Conservation (phyloP, 2,888 invertebrate species). For the Eupithecia dodoneata region DNA sequence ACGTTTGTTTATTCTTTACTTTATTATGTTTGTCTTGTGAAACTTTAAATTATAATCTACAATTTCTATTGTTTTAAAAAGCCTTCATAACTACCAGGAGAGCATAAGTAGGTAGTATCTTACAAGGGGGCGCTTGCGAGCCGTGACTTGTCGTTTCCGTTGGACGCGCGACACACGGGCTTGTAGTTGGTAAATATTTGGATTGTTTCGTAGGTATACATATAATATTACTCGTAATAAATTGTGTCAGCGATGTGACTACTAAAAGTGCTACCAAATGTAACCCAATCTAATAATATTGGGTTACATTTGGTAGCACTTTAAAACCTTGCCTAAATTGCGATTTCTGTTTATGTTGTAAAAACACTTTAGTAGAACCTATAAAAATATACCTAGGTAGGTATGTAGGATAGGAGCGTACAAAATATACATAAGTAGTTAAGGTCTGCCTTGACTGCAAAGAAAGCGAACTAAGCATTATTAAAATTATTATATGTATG, state of each 20-base stretch:
- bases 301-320: not conserved
- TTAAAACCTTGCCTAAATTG: not conserved
- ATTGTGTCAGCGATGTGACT: not conserved
- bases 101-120: slow-evolving; percentile 47
- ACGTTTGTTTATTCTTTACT: slow-evolving; percentile 10
- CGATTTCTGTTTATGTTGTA: not conserved
- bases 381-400: not conserved
- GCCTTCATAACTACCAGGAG: slow-evolving; percentile 22
- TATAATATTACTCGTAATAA: not conserved
- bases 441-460: not conserved
- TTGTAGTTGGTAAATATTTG: slow-evolving; percentile 45
- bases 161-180: slow-evolving; percentile 54
- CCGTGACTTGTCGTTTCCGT: slow-evolving; percentile 74
- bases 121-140: slow-evolving; percentile 74
- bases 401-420: no score
- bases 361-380: not conserved
- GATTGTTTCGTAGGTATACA: not conserved
- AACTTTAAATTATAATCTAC: not conserved
- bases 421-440: not conserved
- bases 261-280: no score
- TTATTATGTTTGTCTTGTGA: not conserved
- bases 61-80: not conserved
- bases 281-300: not conserved
- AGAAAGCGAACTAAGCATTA: not conserved
- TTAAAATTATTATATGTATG: not conserved